Base-by-base conservation (phyloP, 2,888 invertebrate genomes). In the Cataglyphis altisquamis region DNA sequence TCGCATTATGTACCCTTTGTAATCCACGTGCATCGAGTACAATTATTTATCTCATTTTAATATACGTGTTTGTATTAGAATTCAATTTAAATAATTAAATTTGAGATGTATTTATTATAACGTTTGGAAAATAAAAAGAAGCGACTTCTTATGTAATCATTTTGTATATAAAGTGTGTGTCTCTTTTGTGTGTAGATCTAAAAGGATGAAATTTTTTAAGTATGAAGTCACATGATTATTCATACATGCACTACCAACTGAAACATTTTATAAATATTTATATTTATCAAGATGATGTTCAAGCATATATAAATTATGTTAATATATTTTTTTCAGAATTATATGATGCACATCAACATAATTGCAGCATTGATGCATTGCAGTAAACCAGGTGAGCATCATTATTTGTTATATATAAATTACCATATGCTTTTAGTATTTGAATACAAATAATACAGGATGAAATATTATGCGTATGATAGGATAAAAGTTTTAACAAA, bases 181-280 rank as follows among this genome's bases (percentile, higher is more conserved):
- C 15, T 18, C 15, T 32, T 0, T 48, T 29, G 55, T 32, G 25
- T 15, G 5, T 10, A 2, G 5, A 18, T 45, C 8, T 55, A 48
- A 63, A 72, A 67, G 10, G 84, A 84, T 82, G 72, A 82, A 4
- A 15, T 36, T 39, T 29, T 29, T 8, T 8, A 52, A 55, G 9
- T 63, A 84, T 88, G 89, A 90, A 67, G 29, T 63, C 5, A 52
- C 8, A 15, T 89, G 89, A 89, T 89, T 89, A 78, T 64, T 72
- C 48, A 21, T 57, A 86, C 89, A 89, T 89, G 89, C 90, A 89
- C 89, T 88, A 86, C 89, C 89, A 89, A 81, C 88, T 89, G 89
- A 88, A 12, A 2, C 0, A 55, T 67, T 39, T 67, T 29, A n/a
- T 15, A 4, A 32, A 66, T 18, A 66, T 39, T 52, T 66, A 18